Base-by-base conservation (phyloP, 2,888 invertebrate species). In the Mesodorylaimus sp. region DNA sequence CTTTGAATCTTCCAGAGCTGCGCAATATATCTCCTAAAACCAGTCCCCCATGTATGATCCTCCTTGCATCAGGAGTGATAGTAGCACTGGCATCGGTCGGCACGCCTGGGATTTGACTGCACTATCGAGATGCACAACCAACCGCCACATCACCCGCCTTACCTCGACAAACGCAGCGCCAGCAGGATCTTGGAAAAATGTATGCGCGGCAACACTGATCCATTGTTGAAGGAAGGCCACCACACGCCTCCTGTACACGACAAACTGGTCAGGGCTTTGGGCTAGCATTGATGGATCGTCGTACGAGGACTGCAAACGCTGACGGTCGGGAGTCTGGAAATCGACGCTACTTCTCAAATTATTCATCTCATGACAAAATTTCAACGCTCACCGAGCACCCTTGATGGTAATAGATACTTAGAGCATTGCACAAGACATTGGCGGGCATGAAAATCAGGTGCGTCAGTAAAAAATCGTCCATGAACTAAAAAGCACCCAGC, bases 371-470 rank as follows among this genome's bases (percentile, higher is more conserved):
- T 10, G 16, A 32, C 32, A 32, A 32, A 32, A 10, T 32, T 32
- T 23, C 16, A 38, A 24, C 19, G 21, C 57, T 45, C 16, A 57
- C 57, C 45, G 50, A 43, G 24, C 52, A 51, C 13, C 54, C 52
- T 27, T 58, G 50, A 24, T 50, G 52, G 51, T 63, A 65, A 52
- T 65, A 66, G 29, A 51, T 48, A 48, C 61, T 63, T 16, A 66
- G 56, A 39, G 56, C 56, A 43, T 63, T 61, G 60, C 83, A 78
- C 55, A 84, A 72, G 58, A 79, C 77, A 59, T 78, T 77, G 51
- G 77, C 78, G 1, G 82, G 80, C 76, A 84, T 78, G 69, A 82
- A 85, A 45, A 83, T 79, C 58, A 81, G 79, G 66, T 84, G 81
- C 5, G 83, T 83, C 48, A 83, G 71, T 54, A 84, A 73, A 65